Base-by-base conservation (phyloP, 2,113 vertebrate genomes). In the Scophthalmus maximus region DNA sequence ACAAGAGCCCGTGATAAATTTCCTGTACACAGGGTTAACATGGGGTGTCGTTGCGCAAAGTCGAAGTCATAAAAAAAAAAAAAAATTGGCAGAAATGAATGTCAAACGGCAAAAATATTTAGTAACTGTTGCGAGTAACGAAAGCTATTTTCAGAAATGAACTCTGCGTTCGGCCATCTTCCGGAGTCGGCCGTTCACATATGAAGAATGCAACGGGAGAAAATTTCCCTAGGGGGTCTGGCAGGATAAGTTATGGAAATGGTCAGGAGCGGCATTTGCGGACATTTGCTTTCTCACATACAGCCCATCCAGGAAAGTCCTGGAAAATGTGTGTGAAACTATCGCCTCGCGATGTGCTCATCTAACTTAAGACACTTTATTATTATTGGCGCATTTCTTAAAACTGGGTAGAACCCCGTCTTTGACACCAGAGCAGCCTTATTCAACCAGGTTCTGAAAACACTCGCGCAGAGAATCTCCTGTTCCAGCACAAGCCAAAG, bases 1-100 rank as follows among this genome's bases (percentile, higher is more conserved):
- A 77, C 70, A 63, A 79, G 65, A 80, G 79, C 30, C 68, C 32
- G 0, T 76, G 76, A 79, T 83, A 67, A 77, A 81, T 79, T 83
- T 53, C 46, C 68, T 67, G 3, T 26, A 40, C 34, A 27, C 38
- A 25, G 12, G 10, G 20, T 8, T 4, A 3, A 60, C 17, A 26
- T 18, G 36, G 10, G 8, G 27, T 11, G 8, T 34, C 6, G 11
- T 23, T 27, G 9, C 8, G 25, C 3, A n/a, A n/a, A n/a, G 15
- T 42, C 4, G 36, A 42, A 27, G 55, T 36, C n/a, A 2, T 22
- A 3, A 12, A 36, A 58, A 38, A 3, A 12, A 32, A 34, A 22
- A 10, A 32, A n/a, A n/a, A n/a, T n/a, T 11, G 17, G 25, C 50
- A 46, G 15, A 15, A 42, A 36, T 36, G 34, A 12, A 11, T 12